Conservation (phyloP, 2,113 vertebrate species). For the Trematomus loennbergii region DNA sequence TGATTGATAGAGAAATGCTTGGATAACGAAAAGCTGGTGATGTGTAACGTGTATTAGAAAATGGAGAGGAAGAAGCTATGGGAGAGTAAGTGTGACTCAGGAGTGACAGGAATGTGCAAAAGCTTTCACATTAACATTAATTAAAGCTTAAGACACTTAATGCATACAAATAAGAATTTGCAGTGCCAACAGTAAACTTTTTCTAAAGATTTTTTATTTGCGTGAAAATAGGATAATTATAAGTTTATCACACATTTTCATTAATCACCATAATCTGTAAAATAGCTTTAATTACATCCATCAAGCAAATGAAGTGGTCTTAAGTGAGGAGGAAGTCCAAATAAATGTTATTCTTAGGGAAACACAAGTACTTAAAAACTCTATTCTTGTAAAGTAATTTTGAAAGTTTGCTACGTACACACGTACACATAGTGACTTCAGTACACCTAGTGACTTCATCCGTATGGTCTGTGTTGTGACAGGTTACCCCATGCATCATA, state of each 20-base stretch:
- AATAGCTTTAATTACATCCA: neutral
- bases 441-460: neutral
- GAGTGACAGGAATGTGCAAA: neutral
- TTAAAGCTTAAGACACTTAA: neutral
- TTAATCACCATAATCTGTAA: neutral
- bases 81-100: constrained; percentile 10
- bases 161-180: neutral
- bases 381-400: neutral
- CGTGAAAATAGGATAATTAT: too few relatives aligned
- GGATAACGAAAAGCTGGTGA: constrained; percentile 18
- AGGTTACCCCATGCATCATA: constrained; percentile 51
- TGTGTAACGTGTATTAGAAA: constrained; percentile 12
- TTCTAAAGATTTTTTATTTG: too few relatives aligned
- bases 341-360: neutral
- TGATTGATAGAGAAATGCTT: neutral
- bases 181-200: neutral
- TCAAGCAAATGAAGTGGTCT: neutral
- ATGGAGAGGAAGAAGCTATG: constrained; percentile 34
- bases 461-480: constrained; percentile 18
- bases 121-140: neutral
- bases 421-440: neutral
- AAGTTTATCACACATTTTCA: neutral
- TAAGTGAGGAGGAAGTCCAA: neutral
- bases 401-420: neutral
- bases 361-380: neutral